Conservation (phyloP, 1,140 invertebrate species). For the Drosophila gunungcola region DNA sequence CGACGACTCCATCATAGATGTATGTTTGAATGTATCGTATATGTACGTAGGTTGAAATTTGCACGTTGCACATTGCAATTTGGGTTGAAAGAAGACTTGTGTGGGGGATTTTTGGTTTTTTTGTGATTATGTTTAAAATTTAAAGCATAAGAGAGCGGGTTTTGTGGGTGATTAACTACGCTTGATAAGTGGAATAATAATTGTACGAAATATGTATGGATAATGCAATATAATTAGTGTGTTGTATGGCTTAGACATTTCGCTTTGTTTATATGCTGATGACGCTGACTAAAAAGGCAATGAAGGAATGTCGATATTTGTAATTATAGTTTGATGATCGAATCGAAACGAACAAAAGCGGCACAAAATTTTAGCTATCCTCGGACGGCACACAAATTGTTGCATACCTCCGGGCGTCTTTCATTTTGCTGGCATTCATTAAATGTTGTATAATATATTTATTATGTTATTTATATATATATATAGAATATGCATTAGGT, state of each 20-base stretch:
- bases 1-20: constrained; percentile 76
- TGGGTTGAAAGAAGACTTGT: constrained; percentile 43
- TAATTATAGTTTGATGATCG: constrained; percentile 46
- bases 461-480: constrained; percentile 17
- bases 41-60: constrained; percentile 36
- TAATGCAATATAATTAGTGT: constrained; percentile 79
- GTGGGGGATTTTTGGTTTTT: constrained; percentile 5
- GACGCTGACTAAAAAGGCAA: constrained; percentile 79
- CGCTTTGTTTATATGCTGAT: constrained; percentile 47
- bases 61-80: constrained; percentile 44
- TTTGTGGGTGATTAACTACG: constrained; percentile 71
- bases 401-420: constrained; percentile 47
- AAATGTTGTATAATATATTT: constrained; percentile 28
- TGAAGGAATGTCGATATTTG: constrained; percentile 58
- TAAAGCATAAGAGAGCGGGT: constrained; percentile 63
- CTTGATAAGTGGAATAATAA: constrained; percentile 79
- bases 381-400: constrained; percentile 13
- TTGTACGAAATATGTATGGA: constrained; percentile 74
- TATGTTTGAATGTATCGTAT: constrained; percentile 41
- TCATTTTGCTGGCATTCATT: constrained; percentile 40
- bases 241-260: constrained; percentile 54
- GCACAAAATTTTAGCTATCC: constrained; percentile 44
- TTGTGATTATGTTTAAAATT: constrained; percentile 65
- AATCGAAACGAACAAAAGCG: constrained; percentile 48
- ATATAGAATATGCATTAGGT: constrained; percentile 62